These are phyloP conservation scores for Sarcophaga rosellei DNA, from an alignment of 2,888 invertebrate species.

Conservation along the genomic window DNA sequence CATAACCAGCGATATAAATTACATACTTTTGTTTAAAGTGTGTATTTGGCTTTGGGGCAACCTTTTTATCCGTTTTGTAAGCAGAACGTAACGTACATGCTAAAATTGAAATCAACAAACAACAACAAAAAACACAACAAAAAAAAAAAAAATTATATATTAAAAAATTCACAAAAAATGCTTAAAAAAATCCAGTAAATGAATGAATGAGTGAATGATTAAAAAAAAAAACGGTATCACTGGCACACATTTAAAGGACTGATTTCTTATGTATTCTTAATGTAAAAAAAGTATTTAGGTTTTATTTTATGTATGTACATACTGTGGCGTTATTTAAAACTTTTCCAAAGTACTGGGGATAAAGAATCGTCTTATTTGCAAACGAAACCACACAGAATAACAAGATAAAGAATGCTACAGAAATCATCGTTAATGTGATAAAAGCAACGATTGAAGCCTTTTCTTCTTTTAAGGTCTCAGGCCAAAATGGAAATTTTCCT, in stretches of 20 bases:
- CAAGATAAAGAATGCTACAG: no score
- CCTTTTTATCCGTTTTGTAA: conserved; percentile 80
- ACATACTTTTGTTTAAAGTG: conserved; percentile 52
- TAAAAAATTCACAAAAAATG: conserved; percentile 1
- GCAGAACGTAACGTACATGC: conserved; percentile 70
- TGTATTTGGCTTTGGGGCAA: conserved; percentile 71
- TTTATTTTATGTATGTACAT: no score
- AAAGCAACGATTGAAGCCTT: no score
- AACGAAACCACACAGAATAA: no score
- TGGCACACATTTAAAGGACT: conserved; percentile 15
- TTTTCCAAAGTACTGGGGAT: no score
- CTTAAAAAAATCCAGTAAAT: not conserved
- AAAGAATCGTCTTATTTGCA: no score
- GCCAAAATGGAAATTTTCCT: no score
- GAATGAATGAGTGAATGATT: conserved; percentile 47
- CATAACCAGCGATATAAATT: conserved; percentile 42
- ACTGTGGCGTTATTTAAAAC: no score
- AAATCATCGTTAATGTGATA: no score
- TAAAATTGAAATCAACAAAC: conserved; percentile 24
- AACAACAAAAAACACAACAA: conserved; percentile 2
- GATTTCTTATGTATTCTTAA: no score
- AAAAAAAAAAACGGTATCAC: conserved; percentile 41
- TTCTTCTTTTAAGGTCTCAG: no score
- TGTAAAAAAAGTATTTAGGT: no score
- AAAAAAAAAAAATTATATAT: not conserved